Evolutionary conservation across 2,888 invertebrate genomes (phyloP).

Genomic region (Nineta flava): DNA sequence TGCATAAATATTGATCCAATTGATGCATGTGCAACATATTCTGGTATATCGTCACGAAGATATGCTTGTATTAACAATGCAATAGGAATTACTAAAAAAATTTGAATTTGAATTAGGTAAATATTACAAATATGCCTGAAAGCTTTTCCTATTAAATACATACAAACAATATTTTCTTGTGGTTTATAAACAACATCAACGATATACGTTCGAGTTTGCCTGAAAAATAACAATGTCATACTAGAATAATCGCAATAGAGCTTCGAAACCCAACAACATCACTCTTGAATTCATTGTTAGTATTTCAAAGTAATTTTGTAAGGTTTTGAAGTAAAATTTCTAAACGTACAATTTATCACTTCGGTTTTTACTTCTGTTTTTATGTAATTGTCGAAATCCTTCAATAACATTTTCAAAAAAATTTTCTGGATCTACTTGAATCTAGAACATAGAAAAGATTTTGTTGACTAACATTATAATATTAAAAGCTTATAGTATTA

Average conservation of each 20-base stretch:
- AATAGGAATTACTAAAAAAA: conserved; percentile 28
- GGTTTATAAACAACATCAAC: conserved; percentile 34
- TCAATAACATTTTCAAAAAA: conserved; percentile 28
- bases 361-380: background rate
- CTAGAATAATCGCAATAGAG: background rate
- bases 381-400: conserved; percentile 23
- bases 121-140: conserved; percentile 2
- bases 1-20: conserved; percentile 32
- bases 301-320: background rate
- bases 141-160: conserved; percentile 8
- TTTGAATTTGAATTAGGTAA: background rate
- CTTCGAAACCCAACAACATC: background rate
- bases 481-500: too few relatives aligned
- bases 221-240: background rate
- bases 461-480: too few relatives aligned
- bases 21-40: conserved; percentile 30
- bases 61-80: conserved; percentile 33
- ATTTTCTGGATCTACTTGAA: conserved; percentile 24
- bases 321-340: too few relatives aligned
- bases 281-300: conserved; percentile 11
- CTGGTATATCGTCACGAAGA: conserved; percentile 29
- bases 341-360: background rate
- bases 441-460: conserved; percentile 19
- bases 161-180: conserved; percentile 33
- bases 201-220: conserved; percentile 31